These are phyloP conservation scores for Burhinus oedicnemus DNA, from an alignment of 2,113 vertebrate species.

Conservation along the genomic window DNA sequence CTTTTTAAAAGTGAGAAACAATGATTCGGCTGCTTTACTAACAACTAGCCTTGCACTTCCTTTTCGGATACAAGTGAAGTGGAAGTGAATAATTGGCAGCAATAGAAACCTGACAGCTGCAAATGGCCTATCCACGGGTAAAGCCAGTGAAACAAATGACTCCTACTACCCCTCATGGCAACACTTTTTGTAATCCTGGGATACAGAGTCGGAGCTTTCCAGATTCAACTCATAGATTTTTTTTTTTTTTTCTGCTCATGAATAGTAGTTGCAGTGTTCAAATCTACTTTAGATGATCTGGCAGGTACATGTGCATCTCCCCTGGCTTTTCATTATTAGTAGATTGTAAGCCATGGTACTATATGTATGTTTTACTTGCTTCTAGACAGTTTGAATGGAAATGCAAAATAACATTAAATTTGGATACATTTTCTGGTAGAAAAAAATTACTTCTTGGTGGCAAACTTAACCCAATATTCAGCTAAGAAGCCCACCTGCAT, in stretches of 20 bases:
- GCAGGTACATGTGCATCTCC: neutral
- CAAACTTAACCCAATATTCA: neutral
- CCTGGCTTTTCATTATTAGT: neutral
- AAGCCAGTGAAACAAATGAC: neutral
- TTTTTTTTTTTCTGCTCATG: neutral
- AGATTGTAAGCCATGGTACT: neutral
- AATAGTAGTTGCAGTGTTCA: neutral
- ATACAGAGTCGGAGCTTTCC: neutral
- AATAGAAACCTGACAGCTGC: neutral
- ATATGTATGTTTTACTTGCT: neutral
- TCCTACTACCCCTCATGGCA: neutral
- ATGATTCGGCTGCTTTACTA: neutral
- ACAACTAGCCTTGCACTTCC: neutral
- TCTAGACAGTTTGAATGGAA: neutral
- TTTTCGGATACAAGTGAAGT: neutral
- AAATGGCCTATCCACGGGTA: neutral
- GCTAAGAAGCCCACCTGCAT: neutral
- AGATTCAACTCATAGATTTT: neutral
- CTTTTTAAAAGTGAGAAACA: neutral
- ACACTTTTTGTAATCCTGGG: neutral
- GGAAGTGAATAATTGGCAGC: neutral
- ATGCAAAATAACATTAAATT: neutral
- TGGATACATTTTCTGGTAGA: neutral
- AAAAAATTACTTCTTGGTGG: neutral
- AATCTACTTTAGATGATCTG: neutral